Conservation (phyloP, 2,113 vertebrate species). For the Callipepla squamata region DNA sequence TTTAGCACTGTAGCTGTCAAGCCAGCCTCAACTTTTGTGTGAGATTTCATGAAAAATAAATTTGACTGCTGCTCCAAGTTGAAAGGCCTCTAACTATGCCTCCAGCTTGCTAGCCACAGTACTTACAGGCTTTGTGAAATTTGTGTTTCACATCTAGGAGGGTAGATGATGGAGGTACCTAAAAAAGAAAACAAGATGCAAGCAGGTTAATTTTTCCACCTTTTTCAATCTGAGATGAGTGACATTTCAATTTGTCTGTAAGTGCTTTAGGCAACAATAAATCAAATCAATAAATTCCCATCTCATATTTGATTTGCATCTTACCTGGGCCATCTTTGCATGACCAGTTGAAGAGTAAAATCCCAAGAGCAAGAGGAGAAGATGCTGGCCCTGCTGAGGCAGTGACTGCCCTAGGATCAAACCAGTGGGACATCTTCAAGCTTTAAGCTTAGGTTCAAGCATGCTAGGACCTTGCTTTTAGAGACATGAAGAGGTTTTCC, state of each 20-base stretch:
- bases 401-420: not conserved
- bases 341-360: not conserved
- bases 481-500: not conserved
- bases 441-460: not conserved
- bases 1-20: not conserved
- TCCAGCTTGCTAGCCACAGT: not conserved
- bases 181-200: conserved; percentile 42
- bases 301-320: not conserved
- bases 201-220: not conserved
- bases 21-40: not conserved
- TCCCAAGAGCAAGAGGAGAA: not conserved
- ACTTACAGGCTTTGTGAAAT: conserved; percentile 84
- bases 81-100: not conserved
- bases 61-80: not conserved
- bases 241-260: not conserved
- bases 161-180: conserved; percentile 82
- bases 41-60: conserved; percentile 42
- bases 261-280: not conserved
- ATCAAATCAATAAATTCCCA: not conserved
- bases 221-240: not conserved
- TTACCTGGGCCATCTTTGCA: not conserved
- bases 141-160: conserved; percentile 83
- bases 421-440: not conserved
- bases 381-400: not conserved
- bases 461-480: not conserved